Evolutionary conservation across 2,797 vertebrate genomes (phyloP), one percentile per base, ranked within the genome.

Genomic region (Paratrypauchen microcephalus): DNA sequence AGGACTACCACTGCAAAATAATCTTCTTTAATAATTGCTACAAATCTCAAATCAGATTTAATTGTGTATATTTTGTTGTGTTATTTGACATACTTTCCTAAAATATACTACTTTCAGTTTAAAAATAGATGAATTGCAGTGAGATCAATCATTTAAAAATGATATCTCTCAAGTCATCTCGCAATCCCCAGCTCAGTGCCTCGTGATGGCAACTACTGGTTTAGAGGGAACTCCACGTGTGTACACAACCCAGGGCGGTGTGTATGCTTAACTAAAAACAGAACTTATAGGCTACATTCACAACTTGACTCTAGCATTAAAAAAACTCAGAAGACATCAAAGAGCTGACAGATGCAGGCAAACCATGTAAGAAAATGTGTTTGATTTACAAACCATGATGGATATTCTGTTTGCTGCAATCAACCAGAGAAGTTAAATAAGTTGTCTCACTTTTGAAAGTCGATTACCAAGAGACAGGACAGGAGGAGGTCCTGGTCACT

Each of bases 191-290:
- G 39, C 12, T 45, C 39, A 41, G 41, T 4, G 41, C 41, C 13
- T 45, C 41, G 12, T 15, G 41, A 45, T 45, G 4, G 4, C 2
- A 45, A 13, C 12, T 13, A 12, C 39, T 12, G 39, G 11, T 2
- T 12, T 41, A 68, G 50, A 71, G 30, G 72, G 58, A 69, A 13
- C 55, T 59, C 28, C 45, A 72, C 65, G 48, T 74, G 54, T 65
- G 54, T 65, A 69, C 74, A 77, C 75, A 39, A 56, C 60, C 63
- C 39, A 70, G 75, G 47, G 58, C 66, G 80, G 71, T 70, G 67
- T 86, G 85, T 88, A 50, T 87, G 76, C 74, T 72, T 60, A 81
- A 85, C 81, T 88, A 87, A 86, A 89, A 78, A 41, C 30, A 81
- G 83, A 79, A 80, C 58, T 21, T 69, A 60, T 57, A 50, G n/a